Evolutionary conservation across 2,113 vertebrate genomes (phyloP), one percentile per base, ranked within the genome.

Genomic region (Acinonyx jubatus): DNA sequence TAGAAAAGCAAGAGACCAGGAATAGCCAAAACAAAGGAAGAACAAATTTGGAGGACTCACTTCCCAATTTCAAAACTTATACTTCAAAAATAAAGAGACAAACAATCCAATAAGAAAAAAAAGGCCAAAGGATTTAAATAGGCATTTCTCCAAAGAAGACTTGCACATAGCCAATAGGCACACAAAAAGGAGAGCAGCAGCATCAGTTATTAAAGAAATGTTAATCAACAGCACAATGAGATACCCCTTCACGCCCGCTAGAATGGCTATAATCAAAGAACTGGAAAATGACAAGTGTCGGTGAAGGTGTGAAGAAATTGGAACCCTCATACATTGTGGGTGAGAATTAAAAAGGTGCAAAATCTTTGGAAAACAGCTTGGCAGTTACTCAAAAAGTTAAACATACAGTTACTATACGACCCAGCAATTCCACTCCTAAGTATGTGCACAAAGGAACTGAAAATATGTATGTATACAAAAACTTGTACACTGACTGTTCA

Each of bases 341-440:
- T 73, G 2, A 48, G 27, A 83, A 93, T 71, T 65, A 68, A 97
- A 96, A 94, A 50, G 73, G 14, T 23, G 1, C 2, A 69, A 19
- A 21, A 36, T 89, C 78, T 97, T 83, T 18, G 10, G 33, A 69
- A 94, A 94, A 96, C 0, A 90, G 10, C 74, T 78, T 61, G 74
- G 61, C 36, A 78, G 50, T 69, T 93, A 96, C 36, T 84, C 45
- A 96, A 92, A 68, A 95, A 65, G 63, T 83, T 86, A 71, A 93
- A 76, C 29, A 25, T 16, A 52, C 74, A 90, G 31, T 52, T 79
- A 91, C 13, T 78, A 57, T 50, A 63, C 82, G 31, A 84, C 36
- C 86, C 68, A 94, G 73, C 4, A 95, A 80, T 83, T 38, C n/a
- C 73, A 95, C 38, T 52, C 12, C 55, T 55, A 50, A 69, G 18